Evolutionary conservation across 2,113 vertebrate genomes (phyloP).

Genomic region (Sceloporus undulatus): DNA sequence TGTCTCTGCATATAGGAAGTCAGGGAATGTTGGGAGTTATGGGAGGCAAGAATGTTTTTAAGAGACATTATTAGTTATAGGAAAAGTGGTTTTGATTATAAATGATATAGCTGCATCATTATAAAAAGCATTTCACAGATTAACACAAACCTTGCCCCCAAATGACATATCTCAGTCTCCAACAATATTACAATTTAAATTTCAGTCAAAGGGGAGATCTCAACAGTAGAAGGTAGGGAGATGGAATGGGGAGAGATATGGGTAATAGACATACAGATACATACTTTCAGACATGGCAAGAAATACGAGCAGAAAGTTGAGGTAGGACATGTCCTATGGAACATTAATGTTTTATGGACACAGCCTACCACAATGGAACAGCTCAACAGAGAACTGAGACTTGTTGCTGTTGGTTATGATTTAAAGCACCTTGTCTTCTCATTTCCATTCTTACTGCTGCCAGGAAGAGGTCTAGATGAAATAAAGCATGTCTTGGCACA

Average conservation of each 20-base stretch:
- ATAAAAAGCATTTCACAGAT: neutral
- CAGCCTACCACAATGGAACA: neutral
- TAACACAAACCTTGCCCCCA: neutral
- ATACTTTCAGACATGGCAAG: neutral
- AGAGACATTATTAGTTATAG: neutral
- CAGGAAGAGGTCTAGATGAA: neutral
- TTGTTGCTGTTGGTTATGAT: neutral
- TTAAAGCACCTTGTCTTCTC: neutral
- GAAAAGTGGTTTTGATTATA: neutral
- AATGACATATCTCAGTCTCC: neutral
- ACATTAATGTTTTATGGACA: neutral
- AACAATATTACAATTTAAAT: neutral
- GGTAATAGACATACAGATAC: neutral
- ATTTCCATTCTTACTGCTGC: neutral
- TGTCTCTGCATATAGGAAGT: too few relatives aligned
- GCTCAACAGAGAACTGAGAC: neutral
- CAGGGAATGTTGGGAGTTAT: neutral
- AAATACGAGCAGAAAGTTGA: neutral
- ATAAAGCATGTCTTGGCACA: neutral
- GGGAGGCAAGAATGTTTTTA: neutral
- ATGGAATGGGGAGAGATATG: neutral
- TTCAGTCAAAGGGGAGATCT: neutral
- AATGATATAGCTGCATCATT: neutral
- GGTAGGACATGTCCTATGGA: neutral
- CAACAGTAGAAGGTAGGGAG: neutral